phyloP scores from a whole-genome alignment of 1,140 invertebrate species.

The Psilanteris sp. region DNA sequence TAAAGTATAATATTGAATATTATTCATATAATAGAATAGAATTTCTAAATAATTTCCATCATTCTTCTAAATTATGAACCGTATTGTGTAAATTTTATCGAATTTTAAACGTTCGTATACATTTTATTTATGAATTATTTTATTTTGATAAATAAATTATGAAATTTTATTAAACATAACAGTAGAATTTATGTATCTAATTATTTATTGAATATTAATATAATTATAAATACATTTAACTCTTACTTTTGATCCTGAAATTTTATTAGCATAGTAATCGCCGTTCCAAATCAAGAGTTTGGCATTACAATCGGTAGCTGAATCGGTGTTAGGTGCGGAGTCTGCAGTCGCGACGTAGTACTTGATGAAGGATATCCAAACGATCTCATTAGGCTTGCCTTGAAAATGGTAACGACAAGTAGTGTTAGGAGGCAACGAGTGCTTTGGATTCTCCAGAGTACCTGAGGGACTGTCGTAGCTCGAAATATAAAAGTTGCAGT shows the following conservation, averaged over 20 bases:
- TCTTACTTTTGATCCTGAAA: constrained; percentile 67
- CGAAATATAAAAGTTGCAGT: constrained; percentile 88
- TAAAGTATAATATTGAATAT: too few species aligned
- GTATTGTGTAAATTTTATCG: too few species aligned
- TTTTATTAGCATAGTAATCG: constrained; percentile 68
- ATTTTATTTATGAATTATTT: too few species aligned
- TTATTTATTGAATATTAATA: too few species aligned
- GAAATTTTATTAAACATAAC: too few species aligned
- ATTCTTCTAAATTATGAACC: too few species aligned
- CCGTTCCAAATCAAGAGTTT: constrained; percentile 88
- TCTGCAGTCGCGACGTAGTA: constrained; percentile 86
- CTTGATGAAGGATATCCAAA: constrained; percentile 92
- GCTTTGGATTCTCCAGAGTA: constrained; percentile 86
- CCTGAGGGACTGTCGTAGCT: constrained; percentile 87
- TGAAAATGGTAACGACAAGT: constrained; percentile 86
- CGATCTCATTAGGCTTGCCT: constrained; percentile 86
- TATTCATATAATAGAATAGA: too few species aligned
- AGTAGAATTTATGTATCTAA: too few species aligned
- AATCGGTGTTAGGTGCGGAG: constrained; percentile 83
- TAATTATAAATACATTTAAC: too few species aligned
- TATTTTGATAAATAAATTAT: too few species aligned
- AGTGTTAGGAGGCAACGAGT: constrained; percentile 91
- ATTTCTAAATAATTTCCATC: too few species aligned
- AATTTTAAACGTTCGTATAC: too few species aligned
- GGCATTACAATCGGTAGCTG: constrained; percentile 84